phyloP scores from a whole-genome alignment of 1,140 invertebrate species.

The Apocrypta bakeri region DNA sequence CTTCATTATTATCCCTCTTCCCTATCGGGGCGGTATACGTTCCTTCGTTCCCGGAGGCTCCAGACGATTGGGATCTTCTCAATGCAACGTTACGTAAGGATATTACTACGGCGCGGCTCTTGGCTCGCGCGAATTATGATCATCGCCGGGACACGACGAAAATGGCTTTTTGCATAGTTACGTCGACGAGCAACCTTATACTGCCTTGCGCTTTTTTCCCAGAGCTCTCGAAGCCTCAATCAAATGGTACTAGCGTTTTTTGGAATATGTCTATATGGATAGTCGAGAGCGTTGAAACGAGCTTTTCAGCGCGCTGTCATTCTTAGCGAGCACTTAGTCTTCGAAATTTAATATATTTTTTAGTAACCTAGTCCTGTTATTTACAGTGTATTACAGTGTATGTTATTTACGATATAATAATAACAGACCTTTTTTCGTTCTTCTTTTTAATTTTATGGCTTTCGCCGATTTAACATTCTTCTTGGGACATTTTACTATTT shows the following conservation, averaged over 20 bases:
- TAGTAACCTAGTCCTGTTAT: too few relatives aligned
- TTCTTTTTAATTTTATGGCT: too few relatives aligned
- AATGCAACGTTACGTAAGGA: constrained; percentile 1
- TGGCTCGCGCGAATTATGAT: constrained; percentile 17
- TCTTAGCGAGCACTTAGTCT: too few relatives aligned
- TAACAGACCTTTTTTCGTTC: too few relatives aligned
- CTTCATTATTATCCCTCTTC: constrained; percentile 16
- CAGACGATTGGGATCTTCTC: background rate
- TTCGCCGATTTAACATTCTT: too few relatives aligned
- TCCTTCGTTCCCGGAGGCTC: background rate
- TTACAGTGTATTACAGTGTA: too few relatives aligned
- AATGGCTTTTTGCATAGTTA: constrained; percentile 28
- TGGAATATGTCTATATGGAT: too few relatives aligned
- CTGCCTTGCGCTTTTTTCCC: background rate
- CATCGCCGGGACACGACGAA: constrained; percentile 1
- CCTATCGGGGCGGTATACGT: constrained; percentile 4
- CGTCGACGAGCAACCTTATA: background rate
- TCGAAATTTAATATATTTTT: too few relatives aligned
- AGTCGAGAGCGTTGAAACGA: too few relatives aligned
- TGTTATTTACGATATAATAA: too few relatives aligned
- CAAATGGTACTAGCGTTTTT: background rate
- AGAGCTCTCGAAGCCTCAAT: background rate
- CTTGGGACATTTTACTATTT: too few relatives aligned
- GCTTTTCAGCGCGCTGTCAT: too few relatives aligned
- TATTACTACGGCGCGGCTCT: background rate